phyloP scores from a whole-genome alignment of 2,113 vertebrate species.

The Erpornis zantholeuca region DNA sequence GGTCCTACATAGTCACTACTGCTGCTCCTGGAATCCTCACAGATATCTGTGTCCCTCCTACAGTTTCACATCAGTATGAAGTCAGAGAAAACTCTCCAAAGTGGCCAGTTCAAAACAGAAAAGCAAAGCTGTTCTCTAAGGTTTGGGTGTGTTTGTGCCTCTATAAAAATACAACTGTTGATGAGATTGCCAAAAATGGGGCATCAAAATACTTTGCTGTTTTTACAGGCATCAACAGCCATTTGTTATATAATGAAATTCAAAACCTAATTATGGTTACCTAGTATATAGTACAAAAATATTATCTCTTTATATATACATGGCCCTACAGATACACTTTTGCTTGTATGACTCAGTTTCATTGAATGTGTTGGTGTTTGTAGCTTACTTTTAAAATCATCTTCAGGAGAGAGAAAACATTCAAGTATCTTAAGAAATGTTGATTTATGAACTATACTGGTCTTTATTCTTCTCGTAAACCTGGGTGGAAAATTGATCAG shows the following conservation, averaged over 20 bases:
- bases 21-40: not conserved
- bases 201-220: not conserved
- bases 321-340: not conserved
- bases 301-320: not conserved
- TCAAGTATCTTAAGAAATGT: slow-evolving; percentile 25
- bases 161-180: not conserved
- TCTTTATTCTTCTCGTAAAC: slow-evolving; percentile 65
- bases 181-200: not conserved
- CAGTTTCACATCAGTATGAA: not conserved
- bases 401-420: slow-evolving; percentile 14
- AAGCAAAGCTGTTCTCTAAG: not conserved
- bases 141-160: fast-evolving
- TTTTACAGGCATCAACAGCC: not conserved
- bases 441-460: slow-evolving; percentile 62
- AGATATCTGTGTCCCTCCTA: not conserved
- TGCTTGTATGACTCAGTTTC: not conserved
- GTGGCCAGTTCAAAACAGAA: not conserved
- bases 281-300: not conserved
- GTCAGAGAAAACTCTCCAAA: not conserved
- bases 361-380: not conserved
- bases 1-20: not conserved
- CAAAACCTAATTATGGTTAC: not conserved
- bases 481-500: slow-evolving; percentile 68
- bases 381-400: slow-evolving; percentile 36
- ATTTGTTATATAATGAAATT: not conserved